These are phyloP conservation scores for Tamias sibiricus DNA, from an alignment of 2,113 vertebrate genomes.

Conservation along the genomic window DNA sequence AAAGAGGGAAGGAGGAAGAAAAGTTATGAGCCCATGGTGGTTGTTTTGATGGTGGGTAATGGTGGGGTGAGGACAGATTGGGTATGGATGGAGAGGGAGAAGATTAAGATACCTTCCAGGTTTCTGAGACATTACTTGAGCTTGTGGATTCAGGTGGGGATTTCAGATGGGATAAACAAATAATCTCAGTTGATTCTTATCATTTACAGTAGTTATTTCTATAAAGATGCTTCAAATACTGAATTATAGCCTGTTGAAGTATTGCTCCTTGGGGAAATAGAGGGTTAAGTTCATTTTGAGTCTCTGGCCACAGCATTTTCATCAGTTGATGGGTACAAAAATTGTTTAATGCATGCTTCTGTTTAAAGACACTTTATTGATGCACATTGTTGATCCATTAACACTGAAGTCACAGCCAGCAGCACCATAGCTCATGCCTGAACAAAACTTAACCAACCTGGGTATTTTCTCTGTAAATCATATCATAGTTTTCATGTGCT, in stretches of 20 bases:
- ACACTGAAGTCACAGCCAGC: not conserved
- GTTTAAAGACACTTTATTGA: conserved; percentile 26
- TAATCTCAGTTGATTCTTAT: not conserved
- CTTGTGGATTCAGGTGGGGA: not conserved
- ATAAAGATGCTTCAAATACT: not conserved
- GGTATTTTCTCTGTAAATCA: not conserved
- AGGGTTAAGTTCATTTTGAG: conserved; percentile 3
- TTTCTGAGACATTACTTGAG: not conserved
- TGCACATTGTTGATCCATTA: not conserved
- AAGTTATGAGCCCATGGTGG: not conserved
- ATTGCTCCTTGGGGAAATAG: not conserved
- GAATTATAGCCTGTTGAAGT: conserved; percentile 33
- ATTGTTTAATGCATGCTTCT: conserved; percentile 5
- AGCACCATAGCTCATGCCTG: not conserved
- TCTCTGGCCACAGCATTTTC: not conserved
- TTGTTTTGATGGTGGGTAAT: not conserved
- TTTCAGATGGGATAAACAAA: not conserved
- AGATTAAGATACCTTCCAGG: not conserved
- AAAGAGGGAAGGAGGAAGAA: not conserved
- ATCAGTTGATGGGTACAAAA: not conserved
- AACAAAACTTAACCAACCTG: not conserved
- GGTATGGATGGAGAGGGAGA: not conserved
- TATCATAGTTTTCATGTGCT: not conserved
- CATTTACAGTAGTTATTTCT: conserved; percentile 12
- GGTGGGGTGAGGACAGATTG: not conserved